Evolutionary conservation across 1,140 invertebrate genomes (phyloP).

Genomic region (Akabosia matsudoensis): DNA sequence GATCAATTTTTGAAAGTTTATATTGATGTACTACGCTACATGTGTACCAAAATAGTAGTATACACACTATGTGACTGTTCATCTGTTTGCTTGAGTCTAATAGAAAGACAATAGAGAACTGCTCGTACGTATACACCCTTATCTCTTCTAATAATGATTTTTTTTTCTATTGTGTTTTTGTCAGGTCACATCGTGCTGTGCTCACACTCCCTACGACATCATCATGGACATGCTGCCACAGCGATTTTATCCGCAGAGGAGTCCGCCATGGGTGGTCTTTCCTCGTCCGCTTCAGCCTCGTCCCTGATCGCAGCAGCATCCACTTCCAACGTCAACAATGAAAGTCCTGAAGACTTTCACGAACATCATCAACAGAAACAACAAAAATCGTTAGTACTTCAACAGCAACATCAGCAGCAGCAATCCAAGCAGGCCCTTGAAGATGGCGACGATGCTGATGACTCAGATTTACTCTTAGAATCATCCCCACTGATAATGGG

Average conservation of each 20-base stretch:
- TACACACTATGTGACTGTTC: too few species aligned
- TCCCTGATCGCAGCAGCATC: neutral
- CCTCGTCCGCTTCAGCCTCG: conserved; percentile 3
- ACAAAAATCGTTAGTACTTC: neutral
- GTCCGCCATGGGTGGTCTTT: neutral
- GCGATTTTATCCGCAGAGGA: conserved; percentile 28
- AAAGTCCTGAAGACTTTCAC: neutral
- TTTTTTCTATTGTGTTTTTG: conserved; percentile 25
- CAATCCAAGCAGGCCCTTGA: conserved; percentile 21
- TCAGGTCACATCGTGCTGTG: conserved; percentile 47
- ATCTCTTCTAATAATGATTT: neutral
- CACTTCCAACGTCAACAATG: conserved; percentile 13
- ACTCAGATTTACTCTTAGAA: conserved; percentile 16
- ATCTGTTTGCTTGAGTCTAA: too few species aligned
- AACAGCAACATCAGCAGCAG: conserved; percentile 1
- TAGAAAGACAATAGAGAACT: too few species aligned
- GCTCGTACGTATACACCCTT: neutral
- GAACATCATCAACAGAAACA: neutral
- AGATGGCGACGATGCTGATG: conserved; percentile 17
- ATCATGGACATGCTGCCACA: conserved; percentile 43
- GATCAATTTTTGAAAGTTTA: too few species aligned
- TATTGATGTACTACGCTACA: too few species aligned
- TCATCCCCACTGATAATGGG: conserved; percentile 16
- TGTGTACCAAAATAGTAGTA: too few species aligned
- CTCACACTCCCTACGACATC: conserved; percentile 45